phyloP scores from a whole-genome alignment of 2,113 vertebrate species.

The Elanus axillaris region DNA sequence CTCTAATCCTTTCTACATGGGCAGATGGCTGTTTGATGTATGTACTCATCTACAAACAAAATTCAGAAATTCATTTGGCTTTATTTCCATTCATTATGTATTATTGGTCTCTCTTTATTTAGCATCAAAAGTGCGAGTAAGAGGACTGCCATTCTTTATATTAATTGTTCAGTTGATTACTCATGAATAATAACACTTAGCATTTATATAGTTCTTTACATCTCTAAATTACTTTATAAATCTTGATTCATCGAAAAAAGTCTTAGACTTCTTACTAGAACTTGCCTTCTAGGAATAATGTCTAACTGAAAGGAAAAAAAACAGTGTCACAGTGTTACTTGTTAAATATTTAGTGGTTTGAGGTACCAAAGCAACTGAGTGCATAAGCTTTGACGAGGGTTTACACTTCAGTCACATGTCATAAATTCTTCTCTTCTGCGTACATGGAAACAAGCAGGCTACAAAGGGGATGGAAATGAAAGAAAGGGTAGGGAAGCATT shows the following conservation, averaged over 20 bases:
- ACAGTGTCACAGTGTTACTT: not conserved
- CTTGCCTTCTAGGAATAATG: not conserved
- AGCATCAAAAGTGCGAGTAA: conserved; percentile 45
- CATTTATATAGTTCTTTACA: not conserved
- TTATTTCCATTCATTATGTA: conserved; percentile 44
- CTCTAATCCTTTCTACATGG: conserved; percentile 18
- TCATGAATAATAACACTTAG: conserved; percentile 25
- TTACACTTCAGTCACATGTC: not conserved
- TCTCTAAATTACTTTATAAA: not conserved
- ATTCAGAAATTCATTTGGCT: conserved; percentile 45
- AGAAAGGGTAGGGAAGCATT: not conserved
- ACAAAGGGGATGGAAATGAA: not conserved
- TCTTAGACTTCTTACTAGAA: not conserved
- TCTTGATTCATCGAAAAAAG: not conserved
- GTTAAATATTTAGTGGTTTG: not conserved
- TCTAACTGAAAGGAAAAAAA: not conserved
- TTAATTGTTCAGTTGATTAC: not conserved
- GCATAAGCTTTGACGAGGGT: not conserved
- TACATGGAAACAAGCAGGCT: not conserved
- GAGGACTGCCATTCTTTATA: not conserved
- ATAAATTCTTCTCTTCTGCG: not conserved
- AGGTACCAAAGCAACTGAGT: not conserved
- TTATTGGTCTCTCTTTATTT: conserved; percentile 38
- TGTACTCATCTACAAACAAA: conserved; percentile 33
- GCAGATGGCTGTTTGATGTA: conserved; percentile 44